Percentiles rank a stretch among this genome's conserved stretches.
phyloP scores from a whole-genome alignment of 2,888 invertebrate genomes.

The Zygogramma bicolorata region DNA sequence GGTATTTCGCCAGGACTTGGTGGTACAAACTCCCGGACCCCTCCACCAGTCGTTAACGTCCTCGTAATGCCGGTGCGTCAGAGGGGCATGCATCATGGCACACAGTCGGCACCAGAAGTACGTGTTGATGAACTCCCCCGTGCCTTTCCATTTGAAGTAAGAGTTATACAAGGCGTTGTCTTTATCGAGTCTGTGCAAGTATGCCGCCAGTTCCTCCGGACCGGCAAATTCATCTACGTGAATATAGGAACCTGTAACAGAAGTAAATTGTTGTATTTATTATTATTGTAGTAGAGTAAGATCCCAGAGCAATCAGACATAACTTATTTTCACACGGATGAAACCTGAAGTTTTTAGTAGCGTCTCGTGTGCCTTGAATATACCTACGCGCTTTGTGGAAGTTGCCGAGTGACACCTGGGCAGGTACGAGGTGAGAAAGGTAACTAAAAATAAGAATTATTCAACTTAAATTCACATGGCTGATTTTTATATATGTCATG shows the following conservation, averaged over 20 bases:
- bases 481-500: too few species aligned
- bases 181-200: conserved; percentile 85
- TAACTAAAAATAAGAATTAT: too few species aligned
- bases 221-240: conserved; percentile 96
- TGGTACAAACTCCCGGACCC: conserved; percentile 82
- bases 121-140: conserved; percentile 96
- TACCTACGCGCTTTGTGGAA: too few species aligned
- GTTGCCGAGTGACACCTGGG: too few species aligned
- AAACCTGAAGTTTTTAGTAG: too few species aligned
- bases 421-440: too few species aligned
- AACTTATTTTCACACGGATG: too few species aligned
- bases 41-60: conserved; percentile 97
- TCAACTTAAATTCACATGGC: too few species aligned
- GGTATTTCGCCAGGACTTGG: conserved; percentile 73
- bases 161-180: conserved; percentile 94
- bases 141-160: conserved; percentile 92
- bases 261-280: conserved; percentile 5
- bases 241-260: conserved; percentile 79
- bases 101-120: conserved; percentile 94
- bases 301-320: too few species aligned
- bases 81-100: conserved; percentile 82
- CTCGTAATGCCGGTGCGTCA: conserved; percentile 72
- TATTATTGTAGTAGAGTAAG: too few species aligned
- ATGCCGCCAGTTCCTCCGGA: conserved; percentile 88
- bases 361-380: too few species aligned